These are phyloP conservation scores for Otolemur crassicaudatus DNA, from an alignment of 2,797 vertebrate genomes.

Conservation along the genomic window DNA sequence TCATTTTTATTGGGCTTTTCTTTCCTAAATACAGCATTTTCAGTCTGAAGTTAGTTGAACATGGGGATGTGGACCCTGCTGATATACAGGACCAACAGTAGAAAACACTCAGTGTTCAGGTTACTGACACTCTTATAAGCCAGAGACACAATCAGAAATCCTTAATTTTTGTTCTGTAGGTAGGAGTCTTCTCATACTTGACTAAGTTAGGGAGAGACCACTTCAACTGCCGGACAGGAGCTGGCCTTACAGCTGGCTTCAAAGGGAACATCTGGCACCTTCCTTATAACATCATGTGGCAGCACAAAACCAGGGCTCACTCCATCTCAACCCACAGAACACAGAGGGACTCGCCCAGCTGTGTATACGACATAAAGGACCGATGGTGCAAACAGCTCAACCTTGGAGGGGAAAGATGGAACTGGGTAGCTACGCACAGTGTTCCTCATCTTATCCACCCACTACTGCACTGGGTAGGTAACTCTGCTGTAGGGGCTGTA, in stretches of 20 bases:
- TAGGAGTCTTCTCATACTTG: neutral
- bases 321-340: neutral
- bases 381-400: neutral
- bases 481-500: neutral
- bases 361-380: too few relatives aligned
- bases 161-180: neutral
- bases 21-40: neutral
- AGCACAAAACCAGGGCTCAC: neutral
- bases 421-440: neutral
- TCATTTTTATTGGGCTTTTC: neutral
- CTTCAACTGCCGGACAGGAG: neutral
- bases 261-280: neutral
- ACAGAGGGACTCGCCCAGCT: neutral
- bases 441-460: neutral
- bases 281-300: fast-evolving
- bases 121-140: neutral
- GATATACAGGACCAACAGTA: neutral
- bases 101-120: neutral
- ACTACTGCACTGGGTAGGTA: neutral
- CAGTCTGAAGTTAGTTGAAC: neutral
- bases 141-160: neutral
- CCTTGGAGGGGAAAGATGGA: neutral
- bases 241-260: neutral
- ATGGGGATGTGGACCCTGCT: neutral
- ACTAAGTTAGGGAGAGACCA: neutral